Evolutionary conservation across 2,113 vertebrate genomes (phyloP).

Genomic region (Actinemys pallida): DNA sequence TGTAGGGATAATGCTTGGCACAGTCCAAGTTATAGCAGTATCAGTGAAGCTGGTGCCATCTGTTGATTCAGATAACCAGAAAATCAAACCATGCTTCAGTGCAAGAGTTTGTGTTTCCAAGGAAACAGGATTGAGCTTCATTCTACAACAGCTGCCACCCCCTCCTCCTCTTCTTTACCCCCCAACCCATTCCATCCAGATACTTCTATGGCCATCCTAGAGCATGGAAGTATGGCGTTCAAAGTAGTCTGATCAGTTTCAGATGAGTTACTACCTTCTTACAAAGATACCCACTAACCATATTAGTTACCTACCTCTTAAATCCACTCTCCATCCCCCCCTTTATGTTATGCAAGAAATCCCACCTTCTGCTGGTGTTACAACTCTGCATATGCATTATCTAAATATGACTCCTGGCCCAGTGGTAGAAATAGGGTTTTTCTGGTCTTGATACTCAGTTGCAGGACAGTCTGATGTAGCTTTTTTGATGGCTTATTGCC

Average conservation of each 20-base stretch:
- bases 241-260: not conserved
- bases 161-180: not conserved
- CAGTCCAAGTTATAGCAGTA: slow-evolving; percentile 78
- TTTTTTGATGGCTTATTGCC: not conserved
- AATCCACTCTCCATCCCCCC: not conserved
- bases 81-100: accelerated
- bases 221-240: not conserved
- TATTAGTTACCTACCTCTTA: not conserved
- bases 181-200: not conserved
- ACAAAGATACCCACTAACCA: not conserved
- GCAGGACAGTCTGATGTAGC: not conserved
- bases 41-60: slow-evolving; percentile 80
- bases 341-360: not conserved
- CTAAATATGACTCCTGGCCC: not conserved
- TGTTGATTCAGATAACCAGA: slow-evolving; percentile 50
- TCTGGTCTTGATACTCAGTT: not conserved
- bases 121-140: not conserved
- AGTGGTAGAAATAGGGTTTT: not conserved
- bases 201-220: not conserved
- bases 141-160: accelerated
- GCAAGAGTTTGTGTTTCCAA: not conserved
- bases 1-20: slow-evolving; percentile 81
- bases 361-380: not conserved
- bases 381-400: not conserved
- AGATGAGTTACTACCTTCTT: not conserved